Evolutionary conservation across 2,888 invertebrate species (phyloP), one percentile per base, ranked within the genome.

Genomic region (Chrysolina haemoptera): DNA sequence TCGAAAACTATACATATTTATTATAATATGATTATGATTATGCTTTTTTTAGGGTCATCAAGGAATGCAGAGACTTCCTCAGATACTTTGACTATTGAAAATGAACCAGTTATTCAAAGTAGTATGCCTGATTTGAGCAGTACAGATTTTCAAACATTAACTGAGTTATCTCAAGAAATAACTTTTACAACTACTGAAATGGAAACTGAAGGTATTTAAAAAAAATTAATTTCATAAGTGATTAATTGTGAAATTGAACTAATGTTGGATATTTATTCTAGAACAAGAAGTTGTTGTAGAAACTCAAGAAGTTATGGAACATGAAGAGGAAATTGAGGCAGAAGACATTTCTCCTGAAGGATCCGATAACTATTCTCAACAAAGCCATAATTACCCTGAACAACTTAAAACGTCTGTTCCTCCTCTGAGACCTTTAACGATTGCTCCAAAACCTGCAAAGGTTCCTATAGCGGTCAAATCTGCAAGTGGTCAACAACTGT

Each of bases 401-500:
- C 86, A 86, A 27, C 62, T 84, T 35, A 76, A 78, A 14, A 65
- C 76, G 41, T 70, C 78, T 5, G 80, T 87, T 5, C 78, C 89
- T 84, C 79, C 90, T 46, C 78, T 80, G 79, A 82, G 79, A 71
- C 88, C 75, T 5, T 75, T 85, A 41, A 85, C 84, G 12, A 84
- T 87, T n/a, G 86, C 86, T 46, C 87, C 86, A 40, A 82, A 86
- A 78, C 84, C 85, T 53, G 75, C 84, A 12, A 85, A 85, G 79
- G 79, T 87, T 27, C 87, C 87, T 8, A 82, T 88, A 35, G 78
- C 87, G 22, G 80, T 88, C 41, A 87, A 88, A 79, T 85, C 87
- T 9, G 81, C 86, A 18, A 81, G 87, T 1, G 89, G 89, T 71
- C 90, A 90, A 50, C 89, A 89, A 76, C 83, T 90, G 64, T 80